Conservation (phyloP, 2,888 invertebrate genomes). For the Coleophora flavipennella region DNA sequence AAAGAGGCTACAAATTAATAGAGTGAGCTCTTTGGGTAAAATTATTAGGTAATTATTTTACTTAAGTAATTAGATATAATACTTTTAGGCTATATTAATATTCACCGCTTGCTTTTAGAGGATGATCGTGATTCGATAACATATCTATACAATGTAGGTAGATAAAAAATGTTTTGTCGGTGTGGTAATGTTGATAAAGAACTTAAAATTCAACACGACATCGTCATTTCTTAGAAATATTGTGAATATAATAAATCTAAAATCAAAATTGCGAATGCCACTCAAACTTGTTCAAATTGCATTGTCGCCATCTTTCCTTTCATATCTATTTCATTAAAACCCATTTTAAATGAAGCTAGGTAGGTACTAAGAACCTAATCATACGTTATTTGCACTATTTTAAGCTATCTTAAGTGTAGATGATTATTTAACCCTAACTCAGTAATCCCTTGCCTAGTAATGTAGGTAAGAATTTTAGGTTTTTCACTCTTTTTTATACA, state of each 20-base stretch:
- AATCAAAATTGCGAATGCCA: slow-evolving; percentile 3
- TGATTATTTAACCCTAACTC: slow-evolving; percentile 57
- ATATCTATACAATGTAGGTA: slow-evolving; percentile 67
- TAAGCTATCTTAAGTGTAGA: slow-evolving; percentile 71
- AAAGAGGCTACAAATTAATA: slow-evolving; percentile 8
- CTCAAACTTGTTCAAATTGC: slow-evolving; percentile 3
- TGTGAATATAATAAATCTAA: slow-evolving; percentile 1
- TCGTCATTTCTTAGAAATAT: slow-evolving; percentile 17
- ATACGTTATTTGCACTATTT: slow-evolving; percentile 44
- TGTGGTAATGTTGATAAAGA: slow-evolving; percentile 31
- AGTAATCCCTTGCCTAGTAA: slow-evolving; percentile 63
- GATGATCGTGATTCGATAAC: slow-evolving; percentile 65
- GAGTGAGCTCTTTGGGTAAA: slow-evolving; percentile 1
- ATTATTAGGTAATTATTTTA: slow-evolving; percentile 1
- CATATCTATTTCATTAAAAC: no score
- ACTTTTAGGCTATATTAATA: slow-evolving; percentile 17
- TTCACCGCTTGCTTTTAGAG: slow-evolving; percentile 57
- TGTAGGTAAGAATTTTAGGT: slow-evolving; percentile 63
- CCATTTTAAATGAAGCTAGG: no score
- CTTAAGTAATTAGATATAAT: slow-evolving; percentile 5
- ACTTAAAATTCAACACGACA: slow-evolving; percentile 9
- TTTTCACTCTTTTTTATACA: slow-evolving; percentile 72
- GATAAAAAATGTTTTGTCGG: slow-evolving; percentile 53
- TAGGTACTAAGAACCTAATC: not conserved
- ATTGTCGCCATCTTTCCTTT: no score